These are phyloP conservation scores for Shinisaurus crocodilurus DNA, from an alignment of 2,113 vertebrate genomes.

Conservation along the genomic window DNA sequence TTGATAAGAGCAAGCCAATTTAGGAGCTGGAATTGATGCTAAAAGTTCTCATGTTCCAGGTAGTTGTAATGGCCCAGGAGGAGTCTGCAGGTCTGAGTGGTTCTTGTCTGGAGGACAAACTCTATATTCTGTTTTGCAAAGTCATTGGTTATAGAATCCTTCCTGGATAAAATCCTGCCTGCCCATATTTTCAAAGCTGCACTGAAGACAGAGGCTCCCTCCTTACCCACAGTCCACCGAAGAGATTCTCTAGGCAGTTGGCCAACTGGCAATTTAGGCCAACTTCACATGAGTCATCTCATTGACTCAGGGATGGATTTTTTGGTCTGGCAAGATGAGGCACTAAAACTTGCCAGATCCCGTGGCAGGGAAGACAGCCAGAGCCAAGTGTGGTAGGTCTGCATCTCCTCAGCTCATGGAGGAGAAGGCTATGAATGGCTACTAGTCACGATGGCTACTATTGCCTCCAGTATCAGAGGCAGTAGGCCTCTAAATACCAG, in stretches of 20 bases:
- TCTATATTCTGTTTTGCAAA: not conserved
- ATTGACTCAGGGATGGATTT: not conserved
- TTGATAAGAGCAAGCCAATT: conserved; percentile 5
- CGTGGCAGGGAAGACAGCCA: not conserved
- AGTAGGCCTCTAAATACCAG: not conserved
- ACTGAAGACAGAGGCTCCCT: not conserved
- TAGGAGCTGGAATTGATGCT: rapidly evolving
- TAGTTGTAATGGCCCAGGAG: not conserved
- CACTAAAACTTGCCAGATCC: not conserved
- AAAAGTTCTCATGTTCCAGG: not conserved
- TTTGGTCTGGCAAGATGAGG: not conserved
- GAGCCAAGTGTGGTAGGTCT: not conserved
- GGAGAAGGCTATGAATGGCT: not conserved
- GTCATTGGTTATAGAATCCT: not conserved
- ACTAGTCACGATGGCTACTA: not conserved
- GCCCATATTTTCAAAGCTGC: not conserved
- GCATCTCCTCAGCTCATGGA: not conserved
- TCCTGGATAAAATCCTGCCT: not conserved
- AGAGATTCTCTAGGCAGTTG: not conserved
- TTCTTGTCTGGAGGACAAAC: not conserved
- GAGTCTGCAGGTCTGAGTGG: not conserved
- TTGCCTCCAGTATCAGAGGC: too few species aligned
- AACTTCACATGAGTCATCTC: not conserved
- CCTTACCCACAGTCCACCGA: not conserved
- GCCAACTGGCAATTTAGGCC: not conserved